A percentile compares a stretch with the other conserved stretches of the same genome.
These are phyloP conservation scores for Ammodytes dubius DNA, from an alignment of 2,113 vertebrate species.

Conservation along the genomic window DNA sequence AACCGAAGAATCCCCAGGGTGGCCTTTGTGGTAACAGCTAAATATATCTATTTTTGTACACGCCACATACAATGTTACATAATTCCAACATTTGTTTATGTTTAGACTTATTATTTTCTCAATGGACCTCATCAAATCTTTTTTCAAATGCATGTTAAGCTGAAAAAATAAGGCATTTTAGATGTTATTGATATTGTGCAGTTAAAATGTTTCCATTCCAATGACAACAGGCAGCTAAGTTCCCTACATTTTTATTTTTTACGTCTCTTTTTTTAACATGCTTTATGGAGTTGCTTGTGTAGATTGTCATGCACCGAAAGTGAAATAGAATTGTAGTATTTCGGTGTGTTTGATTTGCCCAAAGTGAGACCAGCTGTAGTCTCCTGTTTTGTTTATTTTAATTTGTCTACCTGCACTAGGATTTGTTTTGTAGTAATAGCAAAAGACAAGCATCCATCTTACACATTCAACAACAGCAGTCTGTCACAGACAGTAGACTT, in stretches of 20 bases:
- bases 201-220: background rate
- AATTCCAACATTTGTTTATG: background rate
- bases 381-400: too few species aligned
- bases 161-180: background rate
- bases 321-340: background rate
- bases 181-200: too few species aligned
- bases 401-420: too few species aligned
- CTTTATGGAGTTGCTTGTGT: background rate
- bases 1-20: conserved; percentile 27
- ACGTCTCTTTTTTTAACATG: background rate
- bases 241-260: too few species aligned
- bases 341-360: too few species aligned
- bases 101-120: background rate
- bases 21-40: conserved; percentile 21
- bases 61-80: background rate
- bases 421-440: too few species aligned
- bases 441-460: too few species aligned
- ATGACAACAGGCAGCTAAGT: background rate
- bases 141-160: background rate
- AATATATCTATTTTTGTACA: background rate
- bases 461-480: too few species aligned
- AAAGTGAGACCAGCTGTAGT: too few species aligned
- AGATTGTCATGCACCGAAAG: background rate
- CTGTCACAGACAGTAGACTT: too few species aligned
- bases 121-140: background rate